Conservation (phyloP, 1,140 invertebrate species). For the Vanessa tameamea region DNA sequence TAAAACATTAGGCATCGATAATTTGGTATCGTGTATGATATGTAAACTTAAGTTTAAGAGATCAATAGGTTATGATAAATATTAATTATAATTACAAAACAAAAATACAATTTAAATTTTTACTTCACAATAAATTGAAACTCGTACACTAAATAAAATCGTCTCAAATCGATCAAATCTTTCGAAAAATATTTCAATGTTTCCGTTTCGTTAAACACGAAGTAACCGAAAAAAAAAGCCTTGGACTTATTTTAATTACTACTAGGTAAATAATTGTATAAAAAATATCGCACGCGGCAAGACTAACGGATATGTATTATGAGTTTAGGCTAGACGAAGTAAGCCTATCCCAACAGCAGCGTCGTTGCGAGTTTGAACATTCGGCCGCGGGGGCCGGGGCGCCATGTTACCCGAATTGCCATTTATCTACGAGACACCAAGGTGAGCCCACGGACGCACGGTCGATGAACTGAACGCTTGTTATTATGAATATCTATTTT, state of each 20-base stretch:
- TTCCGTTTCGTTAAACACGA: too few relatives aligned
- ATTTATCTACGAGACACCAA: constrained; percentile 51
- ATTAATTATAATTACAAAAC: not conserved
- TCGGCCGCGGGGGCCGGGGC: constrained; percentile 22
- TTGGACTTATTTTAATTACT: not conserved
- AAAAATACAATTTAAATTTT: too few relatives aligned
- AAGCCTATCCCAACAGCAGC: constrained; percentile 47
- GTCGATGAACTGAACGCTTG: constrained; percentile 52
- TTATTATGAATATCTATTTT: constrained; percentile 62
- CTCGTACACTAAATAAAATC: too few relatives aligned
- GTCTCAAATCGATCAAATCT: too few relatives aligned
- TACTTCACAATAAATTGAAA: too few relatives aligned
- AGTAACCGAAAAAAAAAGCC: not conserved
- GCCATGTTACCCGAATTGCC: constrained; percentile 40
- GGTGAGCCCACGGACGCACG: constrained; percentile 51
- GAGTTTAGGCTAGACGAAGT: not conserved
- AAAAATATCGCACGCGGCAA: not conserved
- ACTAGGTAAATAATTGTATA: too few relatives aligned
- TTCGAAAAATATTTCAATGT: too few relatives aligned
- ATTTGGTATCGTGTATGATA: too few relatives aligned
- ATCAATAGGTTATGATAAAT: constrained; percentile 10
- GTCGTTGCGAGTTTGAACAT: constrained; percentile 26
- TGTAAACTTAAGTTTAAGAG: not conserved
- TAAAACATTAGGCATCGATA: too few relatives aligned
- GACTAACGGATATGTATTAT: not conserved